Base-by-base conservation (phyloP, 2,888 invertebrate genomes). In the Barypeithes pellucidus region DNA sequence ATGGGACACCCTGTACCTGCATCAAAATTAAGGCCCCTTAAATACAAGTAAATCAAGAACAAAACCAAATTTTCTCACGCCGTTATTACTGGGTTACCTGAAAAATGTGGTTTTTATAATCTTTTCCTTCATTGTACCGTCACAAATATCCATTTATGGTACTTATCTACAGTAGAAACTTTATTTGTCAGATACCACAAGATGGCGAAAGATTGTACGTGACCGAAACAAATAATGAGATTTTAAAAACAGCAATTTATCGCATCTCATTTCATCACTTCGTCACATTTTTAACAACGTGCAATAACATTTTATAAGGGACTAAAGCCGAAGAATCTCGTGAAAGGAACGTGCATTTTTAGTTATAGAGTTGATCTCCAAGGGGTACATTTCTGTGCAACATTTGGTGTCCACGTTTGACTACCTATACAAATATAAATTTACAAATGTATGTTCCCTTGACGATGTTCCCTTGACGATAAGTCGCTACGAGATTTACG, bases 21-120 rank as follows among this genome's bases (percentile, higher is more conserved):
- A 24, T 2, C 5, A 24, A 24, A 24, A 24, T 24, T 24, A 5
- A 4, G 29, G 29, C 29, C 2, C 29, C 29, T 29, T 2, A 29
- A 29, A 29, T 29, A 29, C 29, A 29, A 29, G 1, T 2, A 29
- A 29, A 29, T 29, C 29, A n/a, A 33, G 33, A 39, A 39, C n/a
- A 50, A 50, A 50, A 50, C 24, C 62, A 5, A 33, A n/a, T 52
- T 65, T 65, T 65, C 65, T 50, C 50, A 72, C 60, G 65, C 59
- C 52, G 39, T 14, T 16, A 60, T 65, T 66, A 33, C 66, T 66
- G 18, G 47, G 50, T 54, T 72, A 71, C 43, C 22, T 39, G 29
- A 61, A 65, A 50, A 65, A 65, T 52, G 52, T 65, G 50, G 65
- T 52, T 50, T 65, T 33, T 39, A 18, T 47, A 65, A 65, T 65